Percentiles rank a stretch among this genome's conserved stretches.
Evolutionary conservation across 1,140 invertebrate genomes (phyloP).

Genomic region (Anagrus nilaparvatae): DNA sequence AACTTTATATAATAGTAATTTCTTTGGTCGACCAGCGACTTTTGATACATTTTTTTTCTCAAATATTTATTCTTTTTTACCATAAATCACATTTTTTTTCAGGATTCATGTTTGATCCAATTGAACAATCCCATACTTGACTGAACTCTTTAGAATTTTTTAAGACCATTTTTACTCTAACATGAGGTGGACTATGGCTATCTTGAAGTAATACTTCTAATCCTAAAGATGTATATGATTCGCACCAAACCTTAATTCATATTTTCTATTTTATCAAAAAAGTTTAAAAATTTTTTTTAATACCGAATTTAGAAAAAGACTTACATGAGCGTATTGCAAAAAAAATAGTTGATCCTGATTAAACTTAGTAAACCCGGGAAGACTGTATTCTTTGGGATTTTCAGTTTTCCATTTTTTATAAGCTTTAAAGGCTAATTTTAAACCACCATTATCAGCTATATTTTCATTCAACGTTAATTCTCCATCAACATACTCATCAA

Average conservation of each 20-base stretch:
- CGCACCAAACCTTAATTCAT: conserved; percentile 65
- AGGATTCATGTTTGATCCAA: conserved; percentile 75
- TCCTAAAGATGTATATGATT: conserved; percentile 51
- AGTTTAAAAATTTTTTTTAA: too few relatives aligned
- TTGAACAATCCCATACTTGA: conserved; percentile 64
- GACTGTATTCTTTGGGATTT: conserved; percentile 47
- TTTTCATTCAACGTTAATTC: conserved; percentile 76
- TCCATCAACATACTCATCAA: conserved; percentile 58
- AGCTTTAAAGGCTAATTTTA: conserved; percentile 69
- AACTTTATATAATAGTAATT: too few relatives aligned
- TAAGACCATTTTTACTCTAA: conserved; percentile 70
- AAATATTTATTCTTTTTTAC: too few relatives aligned
- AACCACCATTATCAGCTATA: conserved; percentile 82
- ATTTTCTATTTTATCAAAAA: too few relatives aligned
- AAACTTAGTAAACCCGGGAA: conserved; percentile 69
- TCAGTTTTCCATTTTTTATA: conserved; percentile 53
- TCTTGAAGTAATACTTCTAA: conserved; percentile 58
- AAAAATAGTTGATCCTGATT: conserved; percentile 81
- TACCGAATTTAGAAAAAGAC: conserved; percentile 24
- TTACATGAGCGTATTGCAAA: conserved; percentile 76
- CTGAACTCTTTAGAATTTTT: conserved; percentile 82
- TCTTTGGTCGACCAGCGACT: too few relatives aligned
- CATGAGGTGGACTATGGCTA: conserved; percentile 62
- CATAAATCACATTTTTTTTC: conserved; percentile 62
- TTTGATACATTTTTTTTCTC: too few relatives aligned